phyloP scores from a whole-genome alignment of 2,797 vertebrate genomes.

The Apodemus agrarius region DNA sequence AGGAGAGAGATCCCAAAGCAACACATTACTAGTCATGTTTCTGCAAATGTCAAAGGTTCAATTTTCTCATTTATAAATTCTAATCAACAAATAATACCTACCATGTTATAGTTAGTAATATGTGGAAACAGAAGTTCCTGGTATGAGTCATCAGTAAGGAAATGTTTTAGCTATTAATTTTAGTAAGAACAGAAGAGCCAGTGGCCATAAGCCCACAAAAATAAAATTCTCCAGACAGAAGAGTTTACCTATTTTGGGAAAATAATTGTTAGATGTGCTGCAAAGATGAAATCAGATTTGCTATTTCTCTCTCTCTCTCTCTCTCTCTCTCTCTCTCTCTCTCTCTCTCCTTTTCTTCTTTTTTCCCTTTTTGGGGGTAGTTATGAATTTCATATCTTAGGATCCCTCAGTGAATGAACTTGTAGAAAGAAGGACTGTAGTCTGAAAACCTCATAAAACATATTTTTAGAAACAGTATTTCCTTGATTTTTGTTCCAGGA shows the following conservation, averaged over 20 bases:
- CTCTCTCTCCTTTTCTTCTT: neutral
- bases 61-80: constrained; percentile 53
- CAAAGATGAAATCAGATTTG: neutral
- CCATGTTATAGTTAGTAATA: neutral
- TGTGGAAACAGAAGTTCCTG: neutral
- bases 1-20: neutral
- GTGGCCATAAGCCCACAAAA: constrained; percentile 39
- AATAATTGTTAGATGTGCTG: neutral
- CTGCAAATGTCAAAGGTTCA: neutral
- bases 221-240: constrained; percentile 33
- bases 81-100: constrained; percentile 10
- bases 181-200: neutral
- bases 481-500: constrained; percentile 76
- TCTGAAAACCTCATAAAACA: constrained; percentile 61
- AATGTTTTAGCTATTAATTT: constrained; percentile 33
- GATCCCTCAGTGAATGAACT: constrained; percentile 51
- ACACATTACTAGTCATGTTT: neutral
- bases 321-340: no score
- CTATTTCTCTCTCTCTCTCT: neutral
- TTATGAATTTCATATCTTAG: constrained; percentile 35
- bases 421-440: constrained; percentile 45
- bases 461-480: constrained; percentile 80
- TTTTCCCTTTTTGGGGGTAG: no score
- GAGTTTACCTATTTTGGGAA: neutral
- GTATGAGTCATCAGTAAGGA: neutral